Conservation (phyloP, 2,888 invertebrate species). For the Rhamphomyia laevipes region DNA sequence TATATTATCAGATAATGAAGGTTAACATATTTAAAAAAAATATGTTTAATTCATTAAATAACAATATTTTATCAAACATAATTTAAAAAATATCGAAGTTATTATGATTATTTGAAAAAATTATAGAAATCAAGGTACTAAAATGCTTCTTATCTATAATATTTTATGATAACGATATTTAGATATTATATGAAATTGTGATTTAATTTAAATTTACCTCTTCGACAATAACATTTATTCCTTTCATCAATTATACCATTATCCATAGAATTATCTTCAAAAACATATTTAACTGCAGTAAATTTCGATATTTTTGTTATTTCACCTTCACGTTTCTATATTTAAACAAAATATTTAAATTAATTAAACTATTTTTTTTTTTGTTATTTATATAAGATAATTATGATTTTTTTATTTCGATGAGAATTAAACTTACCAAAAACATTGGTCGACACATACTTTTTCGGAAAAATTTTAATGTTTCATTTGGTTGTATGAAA, state of each 20-base stretch:
- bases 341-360: constrained; percentile 13
- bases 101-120: too few relatives aligned
- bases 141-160: too few relatives aligned
- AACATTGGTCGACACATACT: constrained; percentile 73
- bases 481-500: constrained; percentile 53
- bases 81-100: too few relatives aligned
- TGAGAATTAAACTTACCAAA: constrained; percentile 48
- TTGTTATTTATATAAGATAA: neutral
- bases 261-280: constrained; percentile 64
- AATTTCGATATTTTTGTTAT: constrained; percentile 48
- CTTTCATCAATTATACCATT: constrained; percentile 58
- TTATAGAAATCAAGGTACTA: too few relatives aligned
- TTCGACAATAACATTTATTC: constrained; percentile 72
- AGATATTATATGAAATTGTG: too few relatives aligned
- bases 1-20: too few relatives aligned
- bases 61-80: too few relatives aligned
- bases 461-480: constrained; percentile 65
- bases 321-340: constrained; percentile 49
- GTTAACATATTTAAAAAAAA: too few relatives aligned
- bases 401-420: neutral
- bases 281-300: constrained; percentile 59
- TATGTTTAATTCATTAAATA: too few relatives aligned
- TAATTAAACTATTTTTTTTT: constrained; percentile 1
- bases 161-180: too few relatives aligned
- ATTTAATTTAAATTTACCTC: constrained; percentile 38